Evolutionary conservation across 2,888 invertebrate genomes (phyloP), one percentile per base, ranked within the genome.

Genomic region (Nemurella pictetii): DNA sequence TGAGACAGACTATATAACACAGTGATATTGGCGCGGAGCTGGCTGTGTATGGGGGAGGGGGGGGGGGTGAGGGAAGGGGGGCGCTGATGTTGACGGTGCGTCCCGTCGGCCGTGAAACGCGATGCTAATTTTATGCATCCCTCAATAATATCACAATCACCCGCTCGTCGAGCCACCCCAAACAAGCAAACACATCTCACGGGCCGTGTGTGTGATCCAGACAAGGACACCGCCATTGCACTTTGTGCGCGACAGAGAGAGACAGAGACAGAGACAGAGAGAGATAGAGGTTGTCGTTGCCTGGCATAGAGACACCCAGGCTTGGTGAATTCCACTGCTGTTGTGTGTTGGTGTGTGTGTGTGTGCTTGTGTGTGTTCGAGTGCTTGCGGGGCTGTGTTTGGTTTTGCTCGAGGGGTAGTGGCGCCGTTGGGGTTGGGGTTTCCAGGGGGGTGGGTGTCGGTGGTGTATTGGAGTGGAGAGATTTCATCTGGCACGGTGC

Each of bases 81-180:
- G 78, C 81, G 77, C 84, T 82, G 84, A 85, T 85, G 85, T 85
- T 85, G 83, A 85, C 84, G 77, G 83, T 83, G 84, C 84, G 84
- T 28, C 83, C 85, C 72, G 80, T 36, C 55, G 75, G n/a, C 30
- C 84, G 72, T 85, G 85, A 85, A 85, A 85, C 36, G 77, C 78
- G 28, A 85, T 85, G 85, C 73, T 85, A 85, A 85, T 85, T n/a
- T 80, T 85, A 85, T 85, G 85, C 85, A 83, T 83, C 75, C 78
- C 55, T 12, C 88, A 89, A 88, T 89, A 89, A 89, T 89, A 87
- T 82, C 84, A 84, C 84, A 84, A 85, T 84, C 83, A 84, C 80
- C 72, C 32, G 80, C 83, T 75, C 55, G 73, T 30, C 72, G 26
- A 28, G 20, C 84, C 74, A 72, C 15, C 2, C 12, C 30, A 55